phyloP scores from a whole-genome alignment of 2,888 invertebrate genomes.

The Ophion ventricosus region DNA sequence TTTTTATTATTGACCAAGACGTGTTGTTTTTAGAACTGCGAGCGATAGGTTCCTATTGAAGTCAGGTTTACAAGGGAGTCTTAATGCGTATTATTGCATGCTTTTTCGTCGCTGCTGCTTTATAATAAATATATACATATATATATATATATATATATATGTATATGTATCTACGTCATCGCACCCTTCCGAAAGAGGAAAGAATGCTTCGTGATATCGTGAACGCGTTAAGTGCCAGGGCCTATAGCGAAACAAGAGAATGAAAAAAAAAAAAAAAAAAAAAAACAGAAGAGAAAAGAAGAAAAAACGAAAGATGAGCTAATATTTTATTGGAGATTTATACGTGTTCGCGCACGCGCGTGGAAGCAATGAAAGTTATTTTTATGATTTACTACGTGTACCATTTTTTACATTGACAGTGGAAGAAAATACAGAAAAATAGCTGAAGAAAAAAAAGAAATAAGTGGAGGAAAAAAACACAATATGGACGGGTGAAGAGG shows the following conservation, averaged over 20 bases:
- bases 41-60: conserved; percentile 77
- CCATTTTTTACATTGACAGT: conserved; percentile 61
- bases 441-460: conserved; percentile 40
- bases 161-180: background rate
- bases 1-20: background rate
- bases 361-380: conserved; percentile 66
- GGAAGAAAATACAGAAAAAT: conserved; percentile 37
- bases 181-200: conserved; percentile 72
- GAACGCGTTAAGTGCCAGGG: conserved; percentile 74
- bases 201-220: conserved; percentile 80
- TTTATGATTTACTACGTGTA: conserved; percentile 61
- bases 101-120: conserved; percentile 42
- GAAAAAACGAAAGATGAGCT: conserved; percentile 12
- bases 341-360: conserved; percentile 39
- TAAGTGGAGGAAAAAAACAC: conserved; percentile 57
- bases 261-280: conserved; percentile 8
- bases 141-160: conserved; percentile 7
- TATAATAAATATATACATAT: background rate
- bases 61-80: conserved; percentile 68
- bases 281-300: conserved; percentile 1
- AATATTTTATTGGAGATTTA: conserved; percentile 57
- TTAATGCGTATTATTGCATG: conserved; percentile 15
- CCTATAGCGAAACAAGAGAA: conserved; percentile 66
- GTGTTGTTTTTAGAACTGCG: conserved; percentile 73
- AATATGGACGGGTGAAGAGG: conserved; percentile 9